These are phyloP conservation scores for Genyomyrus donnyi DNA, from an alignment of 2,113 vertebrate species.

Conservation along the genomic window DNA sequence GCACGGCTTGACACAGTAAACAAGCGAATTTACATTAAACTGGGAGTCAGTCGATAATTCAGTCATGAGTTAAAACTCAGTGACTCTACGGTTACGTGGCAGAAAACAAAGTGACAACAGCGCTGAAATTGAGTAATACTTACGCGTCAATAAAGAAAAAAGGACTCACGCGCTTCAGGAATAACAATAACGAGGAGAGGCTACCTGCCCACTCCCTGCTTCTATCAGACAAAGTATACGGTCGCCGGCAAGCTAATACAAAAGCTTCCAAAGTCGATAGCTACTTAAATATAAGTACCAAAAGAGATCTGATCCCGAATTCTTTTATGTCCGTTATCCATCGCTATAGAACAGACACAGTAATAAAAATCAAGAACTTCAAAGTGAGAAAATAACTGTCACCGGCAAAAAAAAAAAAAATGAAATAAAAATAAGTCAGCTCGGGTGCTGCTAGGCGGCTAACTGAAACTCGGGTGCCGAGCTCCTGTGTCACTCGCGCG, in stretches of 20 bases:
- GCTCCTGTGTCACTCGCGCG: not conserved
- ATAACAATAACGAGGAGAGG: not conserved
- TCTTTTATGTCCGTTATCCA: not conserved
- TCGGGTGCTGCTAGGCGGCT: not conserved
- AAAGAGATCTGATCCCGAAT: not conserved
- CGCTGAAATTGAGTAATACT: not conserved
- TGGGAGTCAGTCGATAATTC: not conserved
- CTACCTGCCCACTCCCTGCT: not conserved
- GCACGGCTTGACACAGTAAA: not conserved
- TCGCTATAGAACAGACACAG: not conserved
- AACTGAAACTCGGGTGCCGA: not conserved
- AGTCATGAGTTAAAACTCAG: not conserved
- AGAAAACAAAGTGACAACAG: not conserved
- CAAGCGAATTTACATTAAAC: not conserved
- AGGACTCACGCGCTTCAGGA: not conserved
- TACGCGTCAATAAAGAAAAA: not conserved
- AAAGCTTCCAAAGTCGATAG: not conserved
- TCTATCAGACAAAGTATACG: not conserved
- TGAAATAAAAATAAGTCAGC: not conserved
- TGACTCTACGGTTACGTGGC: not conserved
- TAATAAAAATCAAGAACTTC: not conserved
- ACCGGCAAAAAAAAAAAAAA: not conserved
- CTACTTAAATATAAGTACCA: not conserved
- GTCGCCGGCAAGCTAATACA: not conserved
- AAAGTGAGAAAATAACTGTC: not conserved